Base-by-base conservation (phyloP, 2,888 invertebrate species). In the Trissoscelio sp. region DNA sequence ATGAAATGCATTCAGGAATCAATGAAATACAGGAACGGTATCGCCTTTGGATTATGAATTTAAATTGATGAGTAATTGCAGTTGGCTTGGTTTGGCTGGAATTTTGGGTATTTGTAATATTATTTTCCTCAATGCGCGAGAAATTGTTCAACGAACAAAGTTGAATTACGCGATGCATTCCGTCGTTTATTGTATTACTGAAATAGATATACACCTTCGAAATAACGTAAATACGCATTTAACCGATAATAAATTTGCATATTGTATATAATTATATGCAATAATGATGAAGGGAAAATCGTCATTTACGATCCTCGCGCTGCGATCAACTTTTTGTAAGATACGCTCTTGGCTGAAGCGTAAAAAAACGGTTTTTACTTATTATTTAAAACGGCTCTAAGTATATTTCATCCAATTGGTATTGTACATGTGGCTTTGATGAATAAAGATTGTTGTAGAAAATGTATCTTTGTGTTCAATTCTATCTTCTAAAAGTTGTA, bases 401-500 rank as follows among this genome's bases (percentile, higher is more conserved):
- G 86, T 88, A 87, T 86, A 88, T 87, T 87, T 89, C 84, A 88
- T 86, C 86, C 85, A 85, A 89, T 87, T 88, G 87, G 86, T 90
- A 90, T 89, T 90, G 88, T 90, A 90, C 87, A 90, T 88, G 89
- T 90, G 88, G 88, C 89, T 91, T 89, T 90, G 90, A 83, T 80
- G 83, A 85, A 90, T 91, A 90, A 90, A 90, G 88, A 89, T 90
- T 90, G 90, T 91, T 91, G 90, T 91, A 91, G 90, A 89, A 90
- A 84, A 85, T 64, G 77, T 78, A 48, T 14, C 2, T 3, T n/a
- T 3, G n/a, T 6, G 14, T 39, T 9, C 16, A 28, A 14, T 20
- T 12, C 11, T 7, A 34, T 66, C 48, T 24, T n/a, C n/a, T n/a
- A n/a, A n/a, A n/a, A n/a, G n/a, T n/a, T n/a, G n/a, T n/a, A n/a